A percentile compares a stretch with the other conserved stretches of the same genome.
Conservation (phyloP, 2,113 vertebrate species). For the Pluvialis apricaria region DNA sequence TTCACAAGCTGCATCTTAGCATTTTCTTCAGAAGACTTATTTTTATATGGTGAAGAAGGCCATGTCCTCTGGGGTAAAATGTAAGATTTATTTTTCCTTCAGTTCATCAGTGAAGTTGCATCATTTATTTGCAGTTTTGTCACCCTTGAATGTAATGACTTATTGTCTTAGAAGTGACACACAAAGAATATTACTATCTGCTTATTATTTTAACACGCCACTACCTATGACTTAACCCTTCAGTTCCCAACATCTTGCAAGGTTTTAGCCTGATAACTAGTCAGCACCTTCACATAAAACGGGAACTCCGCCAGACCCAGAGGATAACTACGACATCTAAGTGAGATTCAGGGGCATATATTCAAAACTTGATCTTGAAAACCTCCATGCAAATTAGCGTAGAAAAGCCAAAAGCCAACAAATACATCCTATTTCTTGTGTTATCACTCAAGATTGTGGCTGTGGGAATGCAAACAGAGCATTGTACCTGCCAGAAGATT, state of each 20-base stretch:
- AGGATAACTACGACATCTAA: neutral
- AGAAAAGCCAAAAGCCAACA: neutral
- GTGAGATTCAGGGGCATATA: neutral
- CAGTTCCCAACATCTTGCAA: neutral
- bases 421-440: fast-evolving
- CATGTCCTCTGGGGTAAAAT: neutral
- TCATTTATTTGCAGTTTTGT: neutral
- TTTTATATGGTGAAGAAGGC: neutral
- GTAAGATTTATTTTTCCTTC: neutral
- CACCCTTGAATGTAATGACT: neutral
- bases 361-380: neutral
- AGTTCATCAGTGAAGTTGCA: neutral
- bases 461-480: neutral
- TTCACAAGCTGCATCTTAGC: neutral
- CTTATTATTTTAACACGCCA: neutral
- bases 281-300: neutral
- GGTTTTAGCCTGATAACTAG: neutral
- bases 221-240: neutral
- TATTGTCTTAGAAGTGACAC: neutral
- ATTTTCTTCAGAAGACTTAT: neutral
- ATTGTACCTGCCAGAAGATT: neutral
- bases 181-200: neutral
- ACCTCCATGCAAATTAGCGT: neutral
- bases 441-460: neutral
- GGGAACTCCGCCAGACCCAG: neutral